Percentiles rank a stretch among this genome's conserved stretches.
Evolutionary conservation across 1,140 invertebrate species (phyloP).

Genomic region (Apis mellifera): DNA sequence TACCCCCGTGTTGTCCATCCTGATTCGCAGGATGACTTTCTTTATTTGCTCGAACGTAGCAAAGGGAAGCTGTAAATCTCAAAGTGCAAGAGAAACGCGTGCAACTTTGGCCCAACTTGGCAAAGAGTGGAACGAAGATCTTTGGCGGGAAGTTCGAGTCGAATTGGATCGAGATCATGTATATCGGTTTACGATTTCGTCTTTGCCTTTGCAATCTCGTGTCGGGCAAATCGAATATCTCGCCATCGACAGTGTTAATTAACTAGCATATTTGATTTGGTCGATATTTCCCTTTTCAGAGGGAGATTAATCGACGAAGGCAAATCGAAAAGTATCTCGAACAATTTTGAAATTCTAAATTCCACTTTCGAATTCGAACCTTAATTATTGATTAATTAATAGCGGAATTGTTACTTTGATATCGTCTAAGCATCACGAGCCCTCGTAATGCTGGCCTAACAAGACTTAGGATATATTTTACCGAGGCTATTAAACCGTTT

Average conservation of each 20-base stretch:
- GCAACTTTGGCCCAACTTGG: constrained; percentile 57
- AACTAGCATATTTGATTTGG: background rate
- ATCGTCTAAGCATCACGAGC: background rate
- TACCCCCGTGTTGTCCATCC: background rate
- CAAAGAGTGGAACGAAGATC: constrained; percentile 10
- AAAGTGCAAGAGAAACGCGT: constrained; percentile 32
- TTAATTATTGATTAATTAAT: too few species aligned
- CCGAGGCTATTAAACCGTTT: background rate
- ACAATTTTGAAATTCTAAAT: too few species aligned
- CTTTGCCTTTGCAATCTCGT: background rate
- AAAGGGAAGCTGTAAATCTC: constrained; percentile 30
- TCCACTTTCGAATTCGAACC: too few species aligned
- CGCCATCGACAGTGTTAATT: background rate
- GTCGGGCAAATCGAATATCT: background rate
- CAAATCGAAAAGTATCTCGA: too few species aligned
- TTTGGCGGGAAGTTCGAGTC: constrained; percentile 51
- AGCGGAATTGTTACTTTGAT: background rate
- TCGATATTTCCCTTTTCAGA: too few species aligned
- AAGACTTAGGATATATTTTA: background rate
- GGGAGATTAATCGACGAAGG: too few species aligned
- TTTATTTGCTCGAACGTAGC: constrained; percentile 53
- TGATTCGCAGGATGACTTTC: constrained; percentile 45
- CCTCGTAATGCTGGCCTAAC: background rate
- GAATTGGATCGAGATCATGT: constrained; percentile 39
- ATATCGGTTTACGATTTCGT: constrained; percentile 13